These are phyloP conservation scores for Acleris cristana DNA, from an alignment of 2,888 invertebrate genomes.

Conservation along the genomic window DNA sequence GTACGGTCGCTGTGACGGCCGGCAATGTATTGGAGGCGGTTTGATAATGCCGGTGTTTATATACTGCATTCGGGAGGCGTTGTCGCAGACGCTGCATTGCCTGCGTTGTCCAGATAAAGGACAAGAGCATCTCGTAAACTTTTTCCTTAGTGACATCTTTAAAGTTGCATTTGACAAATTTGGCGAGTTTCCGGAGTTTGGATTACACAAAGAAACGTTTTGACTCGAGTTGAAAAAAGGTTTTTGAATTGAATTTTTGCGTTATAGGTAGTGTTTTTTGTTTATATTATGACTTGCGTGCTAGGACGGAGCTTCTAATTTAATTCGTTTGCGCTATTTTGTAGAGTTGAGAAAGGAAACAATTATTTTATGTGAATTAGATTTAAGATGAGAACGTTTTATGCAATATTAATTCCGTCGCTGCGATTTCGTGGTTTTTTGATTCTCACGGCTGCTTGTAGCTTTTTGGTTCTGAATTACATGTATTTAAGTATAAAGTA, in stretches of 20 bases:
- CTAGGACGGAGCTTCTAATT: slow-evolving; percentile 5
- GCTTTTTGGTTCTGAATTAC: not conserved
- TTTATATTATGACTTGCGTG: not conserved
- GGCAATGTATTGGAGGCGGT: slow-evolving; percentile 75
- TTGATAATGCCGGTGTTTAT: slow-evolving; percentile 72
- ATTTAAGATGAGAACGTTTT: slow-evolving; percentile 19
- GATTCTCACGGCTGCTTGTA: slow-evolving; percentile 14
- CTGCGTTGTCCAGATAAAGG: slow-evolving; percentile 46
- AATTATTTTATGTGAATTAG: slow-evolving; percentile 31
- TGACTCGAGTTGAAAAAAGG: not conserved
- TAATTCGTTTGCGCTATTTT: slow-evolving; percentile 10
- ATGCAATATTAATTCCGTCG: slow-evolving; percentile 22
- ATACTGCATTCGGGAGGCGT: slow-evolving; percentile 61
- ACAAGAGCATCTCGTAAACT: slow-evolving; percentile 28
- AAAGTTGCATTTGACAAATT: slow-evolving; percentile 23
- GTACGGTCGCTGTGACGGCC: slow-evolving; percentile 73
- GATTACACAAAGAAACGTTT: slow-evolving; percentile 5
- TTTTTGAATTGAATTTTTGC: slow-evolving; percentile 23
- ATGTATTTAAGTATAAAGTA: too few species aligned
- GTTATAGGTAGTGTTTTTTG: slow-evolving; percentile 16
- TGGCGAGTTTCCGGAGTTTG: slow-evolving; percentile 10
- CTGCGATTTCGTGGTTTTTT: slow-evolving; percentile 17
- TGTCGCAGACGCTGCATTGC: slow-evolving; percentile 63
- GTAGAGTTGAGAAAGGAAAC: slow-evolving; percentile 21
- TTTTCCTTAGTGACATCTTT: slow-evolving; percentile 33